A percentile compares a stretch with the other conserved stretches of the same genome.
Evolutionary conservation across 2,888 invertebrate species (phyloP).

Genomic region (Adela reaumurella): DNA sequence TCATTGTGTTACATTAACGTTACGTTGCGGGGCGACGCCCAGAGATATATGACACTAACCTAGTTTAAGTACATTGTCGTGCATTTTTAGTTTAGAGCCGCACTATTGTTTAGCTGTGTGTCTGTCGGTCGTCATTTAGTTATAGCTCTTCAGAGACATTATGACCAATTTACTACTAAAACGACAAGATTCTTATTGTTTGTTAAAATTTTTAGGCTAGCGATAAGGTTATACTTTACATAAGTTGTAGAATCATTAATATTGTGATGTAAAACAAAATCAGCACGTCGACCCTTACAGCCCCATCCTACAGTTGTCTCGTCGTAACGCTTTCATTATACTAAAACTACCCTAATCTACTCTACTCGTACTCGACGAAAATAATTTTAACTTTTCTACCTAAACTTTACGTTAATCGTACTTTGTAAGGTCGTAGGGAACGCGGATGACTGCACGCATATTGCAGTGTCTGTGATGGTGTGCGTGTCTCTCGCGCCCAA

Average conservation of each 20-base stretch:
- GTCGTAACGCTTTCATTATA: background rate
- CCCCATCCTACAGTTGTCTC: background rate
- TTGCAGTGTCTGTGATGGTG: too few relatives aligned
- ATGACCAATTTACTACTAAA: conserved; percentile 46
- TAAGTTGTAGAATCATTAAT: conserved; percentile 53
- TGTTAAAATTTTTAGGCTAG: conserved; percentile 58
- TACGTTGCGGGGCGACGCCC: too few relatives aligned
- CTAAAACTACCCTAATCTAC: background rate
- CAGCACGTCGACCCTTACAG: background rate
- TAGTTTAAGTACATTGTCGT: background rate
- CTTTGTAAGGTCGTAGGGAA: background rate
- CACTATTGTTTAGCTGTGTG: conserved; percentile 6
- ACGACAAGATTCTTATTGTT: conserved; percentile 41
- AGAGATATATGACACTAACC: background rate
- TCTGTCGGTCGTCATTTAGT: conserved; percentile 44
- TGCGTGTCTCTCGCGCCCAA: too few relatives aligned
- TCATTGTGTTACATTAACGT: conserved; percentile 10
- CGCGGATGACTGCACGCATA: too few relatives aligned
- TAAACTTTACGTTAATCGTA: background rate
- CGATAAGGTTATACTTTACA: conserved; percentile 35
- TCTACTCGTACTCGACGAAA: background rate
- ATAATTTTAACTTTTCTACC: background rate
- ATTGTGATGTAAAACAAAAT: background rate
- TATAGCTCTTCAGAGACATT: conserved; percentile 51
- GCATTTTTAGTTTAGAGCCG: background rate